phyloP scores from a whole-genome alignment of 2,888 invertebrate species.

The Dasypolia templi region DNA sequence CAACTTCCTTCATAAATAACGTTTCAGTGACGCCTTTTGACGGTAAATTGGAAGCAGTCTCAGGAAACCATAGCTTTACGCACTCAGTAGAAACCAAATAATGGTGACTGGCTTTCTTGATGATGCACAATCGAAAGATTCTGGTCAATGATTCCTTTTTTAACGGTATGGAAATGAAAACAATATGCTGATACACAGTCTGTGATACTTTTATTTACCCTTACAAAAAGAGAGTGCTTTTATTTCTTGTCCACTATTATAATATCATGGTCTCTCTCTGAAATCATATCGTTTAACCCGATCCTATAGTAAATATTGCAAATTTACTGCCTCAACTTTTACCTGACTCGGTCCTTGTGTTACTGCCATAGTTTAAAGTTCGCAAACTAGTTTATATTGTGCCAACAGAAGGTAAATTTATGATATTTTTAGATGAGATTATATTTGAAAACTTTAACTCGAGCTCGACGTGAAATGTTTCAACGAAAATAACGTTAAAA shows the following conservation, averaged over 20 bases:
- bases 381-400: constrained; percentile 48
- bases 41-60: too few relatives aligned
- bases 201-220: background rate
- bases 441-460: background rate
- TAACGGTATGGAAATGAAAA: background rate
- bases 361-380: constrained; percentile 51
- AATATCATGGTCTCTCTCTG: background rate
- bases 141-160: background rate
- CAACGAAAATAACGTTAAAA: background rate
- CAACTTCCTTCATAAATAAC: too few relatives aligned
- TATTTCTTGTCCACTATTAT: background rate
- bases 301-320: constrained; percentile 37
- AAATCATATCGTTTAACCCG: constrained; percentile 19
- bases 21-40: too few relatives aligned
- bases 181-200: background rate
- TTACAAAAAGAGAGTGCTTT: background rate
- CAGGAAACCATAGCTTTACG: background rate
- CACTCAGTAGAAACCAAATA: background rate
- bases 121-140: too few relatives aligned
- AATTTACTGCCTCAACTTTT: constrained; percentile 50
- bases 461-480: too few relatives aligned
- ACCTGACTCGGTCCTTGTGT: constrained; percentile 17
- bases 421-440: constrained; percentile 8
- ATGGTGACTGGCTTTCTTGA: background rate
- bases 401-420: constrained; percentile 25